Percentiles rank a stretch among this genome's conserved stretches.
These are phyloP conservation scores for Merluccius polli DNA, from an alignment of 2,797 vertebrate genomes.

Conservation along the genomic window DNA sequence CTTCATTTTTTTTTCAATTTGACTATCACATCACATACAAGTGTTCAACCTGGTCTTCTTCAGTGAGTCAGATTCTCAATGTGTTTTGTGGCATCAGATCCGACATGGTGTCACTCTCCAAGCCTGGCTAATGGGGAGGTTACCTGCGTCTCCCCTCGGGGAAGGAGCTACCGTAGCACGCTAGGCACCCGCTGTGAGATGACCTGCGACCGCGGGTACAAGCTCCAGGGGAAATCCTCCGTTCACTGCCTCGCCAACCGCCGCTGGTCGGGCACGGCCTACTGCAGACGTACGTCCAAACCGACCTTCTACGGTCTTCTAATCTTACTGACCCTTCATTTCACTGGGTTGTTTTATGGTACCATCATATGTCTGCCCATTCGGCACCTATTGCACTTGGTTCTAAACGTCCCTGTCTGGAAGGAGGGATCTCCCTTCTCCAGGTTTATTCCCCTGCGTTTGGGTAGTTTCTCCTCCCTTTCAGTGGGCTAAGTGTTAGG, in stretches of 20 bases:
- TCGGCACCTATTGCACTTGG: neutral
- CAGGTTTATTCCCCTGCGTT: too few relatives aligned
- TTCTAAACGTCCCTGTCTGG: too few relatives aligned
- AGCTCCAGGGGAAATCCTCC: slow-evolving; percentile 76
- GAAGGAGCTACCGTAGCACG: slow-evolving; percentile 77
- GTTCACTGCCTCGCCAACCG: slow-evolving; percentile 82
- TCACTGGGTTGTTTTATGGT: neutral
- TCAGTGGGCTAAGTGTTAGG: neutral
- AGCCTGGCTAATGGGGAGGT: slow-evolving; percentile 83
- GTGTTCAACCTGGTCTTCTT: too few relatives aligned
- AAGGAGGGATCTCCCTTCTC: too few relatives aligned
- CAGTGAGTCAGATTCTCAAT: neutral
- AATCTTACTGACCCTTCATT: neutral
- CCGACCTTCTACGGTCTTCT: neutral
- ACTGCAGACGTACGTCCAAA: slow-evolving; percentile 84
- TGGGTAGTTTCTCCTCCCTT: too few relatives aligned
- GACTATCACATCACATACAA: too few relatives aligned
- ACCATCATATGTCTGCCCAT: neutral
- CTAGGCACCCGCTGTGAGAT: slow-evolving; percentile 86
- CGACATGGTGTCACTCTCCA: slow-evolving; percentile 84
- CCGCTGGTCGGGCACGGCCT: slow-evolving; percentile 85
- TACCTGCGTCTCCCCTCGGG: slow-evolving; percentile 82
- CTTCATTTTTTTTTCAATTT: neutral
- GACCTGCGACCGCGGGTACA: slow-evolving; percentile 83
- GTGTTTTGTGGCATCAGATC: slow-evolving; percentile 66